Conservation (phyloP, 2,113 vertebrate genomes). For the Notiomystis cincta region DNA sequence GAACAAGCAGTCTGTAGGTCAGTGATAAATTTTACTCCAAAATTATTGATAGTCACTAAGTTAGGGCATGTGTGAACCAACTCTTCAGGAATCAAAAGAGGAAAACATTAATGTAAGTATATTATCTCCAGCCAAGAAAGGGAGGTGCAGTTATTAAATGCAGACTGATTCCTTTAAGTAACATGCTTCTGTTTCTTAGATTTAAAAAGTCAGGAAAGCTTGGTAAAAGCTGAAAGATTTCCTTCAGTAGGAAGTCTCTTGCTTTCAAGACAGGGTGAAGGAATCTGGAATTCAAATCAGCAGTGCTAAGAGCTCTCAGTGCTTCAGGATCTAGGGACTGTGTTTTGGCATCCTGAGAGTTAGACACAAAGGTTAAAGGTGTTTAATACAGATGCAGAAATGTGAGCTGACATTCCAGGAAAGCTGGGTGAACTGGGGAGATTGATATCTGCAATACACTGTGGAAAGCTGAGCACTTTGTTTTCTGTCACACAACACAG, state of each 20-base stretch:
- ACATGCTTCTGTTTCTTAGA: not conserved
- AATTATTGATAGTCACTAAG: not conserved
- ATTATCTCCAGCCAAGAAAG: not conserved
- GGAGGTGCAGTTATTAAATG: not conserved
- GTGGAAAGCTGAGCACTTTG: not conserved
- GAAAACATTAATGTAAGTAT: not conserved
- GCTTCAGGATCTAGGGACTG: not conserved
- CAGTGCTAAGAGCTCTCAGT: not conserved
- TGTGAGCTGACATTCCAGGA: not conserved
- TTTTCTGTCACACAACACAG: not conserved
- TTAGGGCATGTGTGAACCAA: not conserved
- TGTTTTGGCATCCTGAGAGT: not conserved
- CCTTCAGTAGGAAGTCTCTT: not conserved
- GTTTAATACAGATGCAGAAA: not conserved
- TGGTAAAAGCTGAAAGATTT: not conserved
- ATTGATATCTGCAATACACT: not conserved
- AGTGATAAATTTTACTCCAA: not conserved
- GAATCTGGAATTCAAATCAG: constrained; percentile 6
- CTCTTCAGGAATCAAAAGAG: not conserved
- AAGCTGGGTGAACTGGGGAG: not conserved
- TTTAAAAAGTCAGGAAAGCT: not conserved
- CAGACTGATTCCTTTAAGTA: not conserved
- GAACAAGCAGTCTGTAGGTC: not conserved
- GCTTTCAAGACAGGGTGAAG: not conserved
- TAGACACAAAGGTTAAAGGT: not conserved